phyloP scores from a whole-genome alignment of 2,888 invertebrate species.

The Operophtera brumata region DNA sequence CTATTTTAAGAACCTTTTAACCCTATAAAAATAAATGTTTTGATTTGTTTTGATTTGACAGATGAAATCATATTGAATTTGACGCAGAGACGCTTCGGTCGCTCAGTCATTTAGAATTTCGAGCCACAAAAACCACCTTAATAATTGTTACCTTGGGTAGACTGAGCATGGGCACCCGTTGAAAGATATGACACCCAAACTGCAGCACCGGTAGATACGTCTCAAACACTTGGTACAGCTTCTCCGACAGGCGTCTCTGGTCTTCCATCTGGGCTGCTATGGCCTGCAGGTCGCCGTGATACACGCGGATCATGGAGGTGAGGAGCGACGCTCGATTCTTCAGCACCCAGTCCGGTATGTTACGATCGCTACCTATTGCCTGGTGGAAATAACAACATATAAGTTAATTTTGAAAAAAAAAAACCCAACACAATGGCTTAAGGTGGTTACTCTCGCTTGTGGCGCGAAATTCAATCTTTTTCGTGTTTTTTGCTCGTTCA shows the following conservation, averaged over 20 bases:
- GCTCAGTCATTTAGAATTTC: no score
- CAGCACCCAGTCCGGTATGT: slow-evolving; percentile 90
- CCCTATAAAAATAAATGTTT: no score
- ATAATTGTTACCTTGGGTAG: slow-evolving; percentile 89
- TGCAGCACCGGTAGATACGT: slow-evolving; percentile 93
- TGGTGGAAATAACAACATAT: slow-evolving; percentile 49
- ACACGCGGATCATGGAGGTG: slow-evolving; percentile 88
- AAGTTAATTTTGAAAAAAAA: no score
- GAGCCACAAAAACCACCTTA: no score
- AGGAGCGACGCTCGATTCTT: slow-evolving; percentile 89
- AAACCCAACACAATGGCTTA: no score
- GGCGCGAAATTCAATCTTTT: no score
- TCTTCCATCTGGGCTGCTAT: slow-evolving; percentile 82
- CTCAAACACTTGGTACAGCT: slow-evolving; percentile 92
- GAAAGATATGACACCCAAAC: slow-evolving; percentile 91
- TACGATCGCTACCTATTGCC: slow-evolving; percentile 94
- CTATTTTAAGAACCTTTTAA: no score
- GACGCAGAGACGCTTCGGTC: no score
- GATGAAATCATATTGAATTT: no score
- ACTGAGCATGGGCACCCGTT: slow-evolving; percentile 88
- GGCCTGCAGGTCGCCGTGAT: slow-evolving; percentile 90
- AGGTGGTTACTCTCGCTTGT: no score
- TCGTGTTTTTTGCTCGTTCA: no score
- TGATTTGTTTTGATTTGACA: no score
- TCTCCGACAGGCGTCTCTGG: slow-evolving; percentile 79